These are phyloP conservation scores for Dorcus parallelipipedus DNA, from an alignment of 2,888 invertebrate species.

Conservation along the genomic window DNA sequence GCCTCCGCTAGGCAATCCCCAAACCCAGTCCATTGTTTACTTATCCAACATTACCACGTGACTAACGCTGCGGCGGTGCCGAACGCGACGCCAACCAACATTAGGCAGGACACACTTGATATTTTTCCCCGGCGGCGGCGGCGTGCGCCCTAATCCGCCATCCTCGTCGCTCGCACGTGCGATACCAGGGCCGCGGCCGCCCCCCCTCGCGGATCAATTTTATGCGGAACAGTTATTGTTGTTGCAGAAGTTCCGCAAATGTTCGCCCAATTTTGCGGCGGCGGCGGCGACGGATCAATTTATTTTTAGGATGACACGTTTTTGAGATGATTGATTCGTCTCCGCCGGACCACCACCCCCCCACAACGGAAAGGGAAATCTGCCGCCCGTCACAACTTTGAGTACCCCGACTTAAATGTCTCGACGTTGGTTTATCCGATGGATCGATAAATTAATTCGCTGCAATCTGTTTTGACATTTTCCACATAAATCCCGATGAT, in stretches of 20 bases:
- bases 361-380: too few relatives aligned
- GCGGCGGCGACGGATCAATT: background rate
- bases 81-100: background rate
- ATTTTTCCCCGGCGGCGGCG: background rate
- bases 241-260: conserved; percentile 10
- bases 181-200: background rate
- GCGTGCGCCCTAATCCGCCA: background rate
- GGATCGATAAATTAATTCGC: too few relatives aligned
- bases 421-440: too few relatives aligned
- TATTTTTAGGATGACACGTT: too few relatives aligned
- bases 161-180: background rate
- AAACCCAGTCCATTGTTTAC: background rate
- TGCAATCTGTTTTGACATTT: too few relatives aligned
- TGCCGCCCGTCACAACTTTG: too few relatives aligned
- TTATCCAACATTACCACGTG: background rate
- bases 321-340: too few relatives aligned
- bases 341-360: too few relatives aligned
- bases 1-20: too few relatives aligned
- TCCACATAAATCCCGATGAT: too few relatives aligned
- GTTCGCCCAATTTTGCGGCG: background rate
- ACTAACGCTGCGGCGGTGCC: background rate
- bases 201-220: conserved; percentile 2
- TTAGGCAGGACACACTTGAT: too few relatives aligned
- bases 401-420: too few relatives aligned
- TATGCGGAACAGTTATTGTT: conserved; percentile 13